A percentile compares a stretch with the other conserved stretches of the same genome.
phyloP scores from a whole-genome alignment of 2,113 vertebrate species.

The Dromaius novaehollandiae region DNA sequence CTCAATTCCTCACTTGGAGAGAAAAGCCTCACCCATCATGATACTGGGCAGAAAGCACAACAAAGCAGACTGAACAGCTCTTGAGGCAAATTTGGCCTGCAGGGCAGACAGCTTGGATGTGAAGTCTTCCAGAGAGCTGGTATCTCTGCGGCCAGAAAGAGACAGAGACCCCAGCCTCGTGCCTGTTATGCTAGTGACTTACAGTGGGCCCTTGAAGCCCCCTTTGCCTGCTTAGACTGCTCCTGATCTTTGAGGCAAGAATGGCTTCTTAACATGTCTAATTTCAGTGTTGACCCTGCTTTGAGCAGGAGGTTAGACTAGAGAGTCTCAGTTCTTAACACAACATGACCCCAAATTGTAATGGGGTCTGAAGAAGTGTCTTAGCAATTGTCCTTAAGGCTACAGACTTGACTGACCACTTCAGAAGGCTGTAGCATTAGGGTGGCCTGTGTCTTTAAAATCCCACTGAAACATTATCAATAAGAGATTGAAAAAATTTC shows the following conservation, averaged over 20 bases:
- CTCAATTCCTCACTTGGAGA: not conserved
- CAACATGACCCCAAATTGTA: not conserved
- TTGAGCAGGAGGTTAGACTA: not conserved
- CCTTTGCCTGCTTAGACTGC: not conserved
- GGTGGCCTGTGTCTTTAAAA: not conserved
- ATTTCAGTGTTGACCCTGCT: not conserved
- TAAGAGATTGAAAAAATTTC: not conserved
- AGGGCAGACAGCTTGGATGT: not conserved
- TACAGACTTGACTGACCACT: not conserved
- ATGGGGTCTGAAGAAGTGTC: not conserved
- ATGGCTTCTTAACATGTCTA: not conserved
- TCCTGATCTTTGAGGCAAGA: not conserved
- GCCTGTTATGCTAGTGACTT: not conserved
- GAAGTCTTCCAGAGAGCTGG: not conserved
- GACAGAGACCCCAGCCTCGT: not conserved
- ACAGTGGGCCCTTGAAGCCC: not conserved
- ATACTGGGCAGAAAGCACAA: not conserved
- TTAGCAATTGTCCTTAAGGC: not conserved
- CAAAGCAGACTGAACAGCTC: not conserved
- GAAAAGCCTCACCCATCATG: not conserved
- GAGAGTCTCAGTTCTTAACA: not conserved
- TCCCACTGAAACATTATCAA: not conserved
- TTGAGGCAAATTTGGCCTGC: not conserved
- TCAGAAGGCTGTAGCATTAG: not conserved
- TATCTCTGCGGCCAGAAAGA: not conserved